A percentile compares a stretch with the other conserved stretches of the same genome.
phyloP scores from a whole-genome alignment of 1,140 invertebrate genomes.

The Oryctes rhinoceros region DNA sequence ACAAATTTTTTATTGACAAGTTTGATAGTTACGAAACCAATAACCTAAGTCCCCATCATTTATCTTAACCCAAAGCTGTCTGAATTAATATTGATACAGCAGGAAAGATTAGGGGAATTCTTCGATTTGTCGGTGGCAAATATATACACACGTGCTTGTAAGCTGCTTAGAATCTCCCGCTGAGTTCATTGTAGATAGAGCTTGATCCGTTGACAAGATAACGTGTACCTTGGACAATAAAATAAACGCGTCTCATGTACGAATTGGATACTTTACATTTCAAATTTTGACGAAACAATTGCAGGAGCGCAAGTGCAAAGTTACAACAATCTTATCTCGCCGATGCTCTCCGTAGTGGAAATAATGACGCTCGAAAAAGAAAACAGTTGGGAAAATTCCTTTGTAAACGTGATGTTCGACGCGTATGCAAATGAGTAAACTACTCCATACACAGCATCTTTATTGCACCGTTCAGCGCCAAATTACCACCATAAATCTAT shows the following conservation, averaged over 20 bases:
- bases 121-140: too few relatives aligned
- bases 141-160: too few relatives aligned
- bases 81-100: too few relatives aligned
- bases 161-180: too few relatives aligned
- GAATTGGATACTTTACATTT: conserved; percentile 3
- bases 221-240: too few relatives aligned
- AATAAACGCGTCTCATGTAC: neutral
- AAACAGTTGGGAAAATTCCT: conserved; percentile 26
- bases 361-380: conserved; percentile 21
- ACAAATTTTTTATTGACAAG: too few relatives aligned
- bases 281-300: conserved; percentile 17
- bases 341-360: conserved; percentile 25
- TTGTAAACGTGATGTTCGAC: conserved; percentile 30
- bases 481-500: conserved; percentile 26
- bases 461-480: conserved; percentile 23
- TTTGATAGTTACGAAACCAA: too few relatives aligned
- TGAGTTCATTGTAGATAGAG: too few relatives aligned
- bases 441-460: conserved; percentile 31
- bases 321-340: conserved; percentile 17
- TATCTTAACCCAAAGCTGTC: too few relatives aligned
- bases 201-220: too few relatives aligned
- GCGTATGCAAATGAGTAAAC: conserved; percentile 32
- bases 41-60: too few relatives aligned
- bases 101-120: too few relatives aligned
- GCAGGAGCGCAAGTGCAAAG: neutral